These are phyloP conservation scores for Ascidia mentula DNA, from an alignment of 23 tunicate species.

Conservation along the genomic window DNA sequence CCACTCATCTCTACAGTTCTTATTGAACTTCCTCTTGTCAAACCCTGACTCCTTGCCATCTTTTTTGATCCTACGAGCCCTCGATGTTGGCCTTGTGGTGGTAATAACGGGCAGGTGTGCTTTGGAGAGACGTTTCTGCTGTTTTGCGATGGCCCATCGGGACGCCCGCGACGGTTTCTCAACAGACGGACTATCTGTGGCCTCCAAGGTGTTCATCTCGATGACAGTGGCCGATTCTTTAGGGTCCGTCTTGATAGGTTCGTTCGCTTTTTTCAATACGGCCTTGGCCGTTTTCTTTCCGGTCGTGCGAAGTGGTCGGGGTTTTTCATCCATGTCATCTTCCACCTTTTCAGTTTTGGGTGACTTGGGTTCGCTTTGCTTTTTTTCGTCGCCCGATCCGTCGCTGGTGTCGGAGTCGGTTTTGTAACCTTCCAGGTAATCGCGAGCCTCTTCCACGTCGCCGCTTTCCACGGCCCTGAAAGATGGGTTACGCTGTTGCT, in stretches of 20 bases:
- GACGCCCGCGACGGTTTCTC: not conserved
- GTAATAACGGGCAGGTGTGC: conserved; percentile 10
- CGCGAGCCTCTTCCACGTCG: conserved; percentile 34
- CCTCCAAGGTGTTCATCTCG: not conserved
- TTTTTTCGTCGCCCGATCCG: not conserved
- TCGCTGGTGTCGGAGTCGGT: not conserved
- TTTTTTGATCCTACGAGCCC: not conserved
- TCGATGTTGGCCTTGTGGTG: not conserved
- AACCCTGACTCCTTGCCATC: not conserved
- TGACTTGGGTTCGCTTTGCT: not conserved
- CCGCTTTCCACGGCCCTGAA: conserved; percentile 66
- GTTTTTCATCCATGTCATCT: no score
- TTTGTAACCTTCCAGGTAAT: conserved; percentile 16
- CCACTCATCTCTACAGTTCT: conserved; percentile 80
- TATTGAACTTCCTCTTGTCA: conserved; percentile 29
- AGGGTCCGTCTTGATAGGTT: not conserved
- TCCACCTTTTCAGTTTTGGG: not conserved
- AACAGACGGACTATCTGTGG: not conserved
- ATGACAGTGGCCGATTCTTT: not conserved
- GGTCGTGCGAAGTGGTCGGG: not conserved
- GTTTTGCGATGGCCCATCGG: not conserved
- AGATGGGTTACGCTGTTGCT: not conserved
- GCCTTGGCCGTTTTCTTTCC: not conserved
- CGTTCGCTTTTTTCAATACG: not conserved
- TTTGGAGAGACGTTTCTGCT: not conserved